Base-by-base conservation (phyloP, 1,140 invertebrate genomes). In the Alviniconcha marisindica region DNA sequence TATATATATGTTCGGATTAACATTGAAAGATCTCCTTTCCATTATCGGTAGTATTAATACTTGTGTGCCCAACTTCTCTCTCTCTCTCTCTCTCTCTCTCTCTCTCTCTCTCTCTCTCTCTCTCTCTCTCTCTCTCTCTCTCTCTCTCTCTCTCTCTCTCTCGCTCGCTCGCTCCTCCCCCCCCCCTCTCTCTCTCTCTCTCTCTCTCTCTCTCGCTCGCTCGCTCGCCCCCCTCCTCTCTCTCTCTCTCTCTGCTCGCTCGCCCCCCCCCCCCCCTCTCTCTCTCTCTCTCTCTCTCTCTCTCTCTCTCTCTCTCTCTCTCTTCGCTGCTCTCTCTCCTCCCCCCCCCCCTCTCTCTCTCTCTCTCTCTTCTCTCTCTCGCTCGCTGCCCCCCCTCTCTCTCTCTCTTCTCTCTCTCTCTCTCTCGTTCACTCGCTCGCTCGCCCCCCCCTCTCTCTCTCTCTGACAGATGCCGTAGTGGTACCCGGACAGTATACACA, bases 241-340 rank as follows among this genome's bases (percentile, higher is more conserved):
- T 79, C 77, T 60, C 77, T 79, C 42, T 79, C 44, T 77, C 42
- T 56, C 51, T 56, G 18, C 40, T 48, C 31, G 48, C 56, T 31
- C 56, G 3, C 56, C 42, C 56, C 33, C 12, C 31, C 31, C 28
- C 56, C 77, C 31, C 24, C 56, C 51, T 79, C 51, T 79, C 77
- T 79, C 44, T 79, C 48, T 79, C 77, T 79, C 77, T 79, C 48
- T 56, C 2, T 77, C 76, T 77, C 42, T 77, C 40, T 77, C 40
- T 33, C 69, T 42, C 69, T 73, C 69, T 73, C 69, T 38, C 18
- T 38, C 38, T 38, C 36, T 73, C 69, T 73, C 36, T 42, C 69
- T 28, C 4, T 69, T 69, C 12, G 7, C 12, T 69, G 5, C 7
- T 10, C 28, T 33, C 12, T 28, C 28, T n/a, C n/a, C n/a, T 69